These are phyloP conservation scores for Caiman crocodilus DNA, from an alignment of 2,797 vertebrate genomes.

Conservation along the genomic window DNA sequence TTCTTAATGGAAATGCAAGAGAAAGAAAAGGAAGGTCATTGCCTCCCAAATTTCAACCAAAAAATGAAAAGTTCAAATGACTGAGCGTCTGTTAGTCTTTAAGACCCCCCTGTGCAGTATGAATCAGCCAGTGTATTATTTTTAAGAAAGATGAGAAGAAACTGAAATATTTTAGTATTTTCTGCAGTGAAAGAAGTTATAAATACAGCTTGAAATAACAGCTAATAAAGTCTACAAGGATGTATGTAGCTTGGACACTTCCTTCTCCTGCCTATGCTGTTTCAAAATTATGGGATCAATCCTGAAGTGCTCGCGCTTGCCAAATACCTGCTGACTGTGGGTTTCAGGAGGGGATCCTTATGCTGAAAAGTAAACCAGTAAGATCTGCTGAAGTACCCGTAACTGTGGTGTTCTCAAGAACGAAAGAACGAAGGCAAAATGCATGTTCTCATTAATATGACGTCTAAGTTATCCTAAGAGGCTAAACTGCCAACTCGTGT, in stretches of 20 bases:
- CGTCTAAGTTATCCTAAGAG: constrained; percentile 33
- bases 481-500: constrained; percentile 55
- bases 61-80: background rate
- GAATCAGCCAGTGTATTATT: no score
- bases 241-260: background rate
- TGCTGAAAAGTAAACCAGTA: constrained; percentile 12
- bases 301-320: background rate
- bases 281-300: background rate
- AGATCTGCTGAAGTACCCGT: constrained; percentile 6
- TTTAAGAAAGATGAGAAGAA: constrained; percentile 37
- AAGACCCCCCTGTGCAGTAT: background rate
- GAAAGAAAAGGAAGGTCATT: constrained; percentile 12
- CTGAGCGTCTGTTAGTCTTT: background rate
- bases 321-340: background rate
- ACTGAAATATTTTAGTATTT: constrained; percentile 18
- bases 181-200: background rate
- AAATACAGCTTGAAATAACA: constrained; percentile 35
- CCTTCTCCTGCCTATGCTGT: background rate
- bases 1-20: constrained; percentile 25
- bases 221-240: background rate
- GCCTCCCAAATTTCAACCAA: background rate
- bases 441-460: constrained; percentile 4
- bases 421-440: constrained; percentile 49
- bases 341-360: constrained; percentile 7
- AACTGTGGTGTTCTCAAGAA: background rate